Base-by-base conservation (phyloP, 2,113 vertebrate genomes). In the Pituophis catenifer region DNA sequence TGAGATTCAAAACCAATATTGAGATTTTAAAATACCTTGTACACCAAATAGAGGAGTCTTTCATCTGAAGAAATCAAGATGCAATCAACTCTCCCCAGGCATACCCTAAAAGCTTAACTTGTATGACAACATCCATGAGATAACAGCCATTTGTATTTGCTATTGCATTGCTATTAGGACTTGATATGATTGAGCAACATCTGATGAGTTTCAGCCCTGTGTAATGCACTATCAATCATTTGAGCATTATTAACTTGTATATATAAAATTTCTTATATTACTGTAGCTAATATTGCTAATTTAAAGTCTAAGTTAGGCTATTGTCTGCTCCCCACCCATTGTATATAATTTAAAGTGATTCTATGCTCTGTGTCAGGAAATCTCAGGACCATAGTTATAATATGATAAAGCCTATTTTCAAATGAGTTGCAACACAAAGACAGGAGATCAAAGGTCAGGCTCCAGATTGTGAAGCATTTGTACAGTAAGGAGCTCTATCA, bases 31-130 rank as follows among this genome's bases (percentile, higher is more conserved):
- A 81, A 29, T 21, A 23, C 2, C 0, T 26, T 70, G 29, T 8
- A 26, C 26, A 26, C n/a, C 54, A 90, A 58, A 90, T 85, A 44
- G 57, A 86, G 62, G 29, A 54, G 15, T 44, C 81, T 65, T 12
- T 93, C 57, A 93, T 29, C 26, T 29, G n/a, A 90, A 90, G 89
- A 87, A 93, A 87, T 90, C n/a, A 90, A 90, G 89, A 12, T 87
- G 54, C n/a, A 9, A 12, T 86, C 55, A 85, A 21, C 54, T 88
- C 65, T n/a, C 2, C 52, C 26, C 15, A 53, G 50, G 57, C 48
- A 44, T 23, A 65, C n/a, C n/a, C n/a, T 54, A 17, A 58, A 33
- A 44, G 11, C 48, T 93, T 33, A 11, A 26, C 53, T 65, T 90
- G 55, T n/a, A 57, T 88, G 48, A 33, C 26, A 54, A 52, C 24